Percentiles rank a stretch among this genome's conserved stretches.
phyloP scores from a whole-genome alignment of 2,888 invertebrate species.

The Lumbricus terrestris region DNA sequence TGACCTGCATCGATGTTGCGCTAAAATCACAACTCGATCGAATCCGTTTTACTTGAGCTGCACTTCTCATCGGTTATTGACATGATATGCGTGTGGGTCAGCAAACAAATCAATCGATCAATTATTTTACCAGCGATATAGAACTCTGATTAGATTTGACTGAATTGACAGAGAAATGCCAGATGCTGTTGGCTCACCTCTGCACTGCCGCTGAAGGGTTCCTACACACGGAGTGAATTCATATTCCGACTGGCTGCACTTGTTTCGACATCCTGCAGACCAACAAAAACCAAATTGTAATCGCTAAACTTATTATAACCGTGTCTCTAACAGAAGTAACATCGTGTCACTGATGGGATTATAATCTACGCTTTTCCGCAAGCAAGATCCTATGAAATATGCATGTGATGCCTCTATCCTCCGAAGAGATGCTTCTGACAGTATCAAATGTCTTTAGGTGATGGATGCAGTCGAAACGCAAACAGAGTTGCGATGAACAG shows the following conservation, averaged over 20 bases:
- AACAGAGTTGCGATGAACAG: neutral
- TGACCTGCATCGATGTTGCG: too few species aligned
- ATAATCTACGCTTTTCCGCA: neutral
- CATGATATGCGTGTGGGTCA: too few species aligned
- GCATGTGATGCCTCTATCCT: neutral
- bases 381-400: neutral
- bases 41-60: too few species aligned
- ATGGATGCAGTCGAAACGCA: neutral
- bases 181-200: constrained; percentile 29
- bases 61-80: too few species aligned
- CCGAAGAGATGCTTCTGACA: neutral
- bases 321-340: neutral
- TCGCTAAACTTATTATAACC: neutral
- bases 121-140: too few species aligned
- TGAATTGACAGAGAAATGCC: neutral
- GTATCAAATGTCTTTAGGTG: neutral
- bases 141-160: neutral
- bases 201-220: constrained; percentile 35
- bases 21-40: too few species aligned
- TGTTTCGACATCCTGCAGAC: constrained; percentile 34
- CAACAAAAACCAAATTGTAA: neutral
- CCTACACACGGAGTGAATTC: constrained; percentile 39
- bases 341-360: neutral
- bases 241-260: constrained; percentile 33
- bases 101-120: too few species aligned